Conservation (phyloP, 2,797 vertebrate species). For the Sebastes minor region DNA sequence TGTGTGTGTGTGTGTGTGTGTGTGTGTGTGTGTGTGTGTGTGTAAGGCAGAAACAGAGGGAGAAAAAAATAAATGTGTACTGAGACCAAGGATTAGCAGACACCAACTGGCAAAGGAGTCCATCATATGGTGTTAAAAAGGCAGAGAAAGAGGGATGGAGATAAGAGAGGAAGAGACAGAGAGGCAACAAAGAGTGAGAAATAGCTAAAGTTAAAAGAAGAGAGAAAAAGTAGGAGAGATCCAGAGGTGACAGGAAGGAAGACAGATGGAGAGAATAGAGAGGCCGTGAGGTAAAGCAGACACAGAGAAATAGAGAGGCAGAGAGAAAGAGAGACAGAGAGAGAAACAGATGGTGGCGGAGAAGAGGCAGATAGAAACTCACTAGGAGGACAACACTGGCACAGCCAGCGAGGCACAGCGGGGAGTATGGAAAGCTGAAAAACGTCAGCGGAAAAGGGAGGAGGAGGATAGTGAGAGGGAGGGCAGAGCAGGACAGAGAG, state of each 20-base stretch:
- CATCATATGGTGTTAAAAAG: constrained; percentile 36
- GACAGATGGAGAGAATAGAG: constrained; percentile 53
- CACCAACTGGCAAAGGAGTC: constrained; percentile 43
- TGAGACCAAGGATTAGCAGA: constrained; percentile 37
- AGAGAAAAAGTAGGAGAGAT: constrained; percentile 23
- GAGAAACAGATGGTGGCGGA: constrained; percentile 70
- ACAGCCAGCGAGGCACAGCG: constrained; percentile 54
- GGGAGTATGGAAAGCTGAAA: constrained; percentile 60
- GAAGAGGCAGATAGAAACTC: constrained; percentile 72
- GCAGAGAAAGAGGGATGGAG: constrained; percentile 1
- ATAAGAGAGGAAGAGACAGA: neutral
- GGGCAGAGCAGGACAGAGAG: constrained; percentile 28
- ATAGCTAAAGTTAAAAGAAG: neutral
- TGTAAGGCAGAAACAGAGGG: constrained; percentile 9
- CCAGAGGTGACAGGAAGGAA: constrained; percentile 45
- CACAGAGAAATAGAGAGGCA: constrained; percentile 22
- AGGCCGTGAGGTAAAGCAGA: constrained; percentile 33
- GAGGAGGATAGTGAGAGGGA: constrained; percentile 34
- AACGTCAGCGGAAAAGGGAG: constrained; percentile 60
- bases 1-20: constrained; percentile 9
- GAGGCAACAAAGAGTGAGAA: constrained; percentile 5
- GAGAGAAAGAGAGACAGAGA: constrained; percentile 39
- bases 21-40: constrained; percentile 7
- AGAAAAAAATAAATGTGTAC: constrained; percentile 16
- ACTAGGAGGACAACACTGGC: constrained; percentile 64